Evolutionary conservation across 2,797 vertebrate genomes (phyloP).

Genomic region (Trachops cirrhosus): DNA sequence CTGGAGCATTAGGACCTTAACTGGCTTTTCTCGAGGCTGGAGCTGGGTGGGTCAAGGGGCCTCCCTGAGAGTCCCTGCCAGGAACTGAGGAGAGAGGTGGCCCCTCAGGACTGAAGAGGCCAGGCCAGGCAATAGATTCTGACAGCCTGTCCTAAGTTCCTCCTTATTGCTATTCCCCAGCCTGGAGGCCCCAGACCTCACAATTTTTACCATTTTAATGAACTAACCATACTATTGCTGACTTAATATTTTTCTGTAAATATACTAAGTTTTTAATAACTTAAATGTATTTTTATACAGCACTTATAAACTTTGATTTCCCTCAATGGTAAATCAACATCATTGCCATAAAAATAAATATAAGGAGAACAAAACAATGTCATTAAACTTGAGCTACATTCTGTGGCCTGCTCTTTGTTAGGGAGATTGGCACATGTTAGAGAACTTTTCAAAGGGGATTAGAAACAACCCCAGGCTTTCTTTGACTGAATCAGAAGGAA

Average conservation of each 20-base stretch:
- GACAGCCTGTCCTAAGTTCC: neutral
- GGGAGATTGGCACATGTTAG: neutral
- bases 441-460: neutral
- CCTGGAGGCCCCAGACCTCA: neutral
- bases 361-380: neutral
- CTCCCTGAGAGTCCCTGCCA: neutral
- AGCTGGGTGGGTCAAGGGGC: neutral
- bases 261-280: neutral
- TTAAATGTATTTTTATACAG: neutral
- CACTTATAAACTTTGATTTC: too few relatives aligned
- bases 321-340: neutral
- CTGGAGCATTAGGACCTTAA: neutral
- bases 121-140: neutral
- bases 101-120: neutral
- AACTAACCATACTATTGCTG: neutral
- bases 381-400: neutral
- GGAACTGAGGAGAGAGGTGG: neutral
- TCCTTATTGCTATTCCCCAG: neutral
- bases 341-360: conserved; percentile 43
- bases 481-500: conserved; percentile 26
- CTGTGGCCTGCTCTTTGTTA: neutral
- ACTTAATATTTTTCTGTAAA: neutral
- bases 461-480: neutral
- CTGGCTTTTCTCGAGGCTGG: neutral
- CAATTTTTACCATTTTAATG: neutral